Evolutionary conservation across 2,888 invertebrate species (phyloP).

Genomic region (Scrobipalpa atriplicella): DNA sequence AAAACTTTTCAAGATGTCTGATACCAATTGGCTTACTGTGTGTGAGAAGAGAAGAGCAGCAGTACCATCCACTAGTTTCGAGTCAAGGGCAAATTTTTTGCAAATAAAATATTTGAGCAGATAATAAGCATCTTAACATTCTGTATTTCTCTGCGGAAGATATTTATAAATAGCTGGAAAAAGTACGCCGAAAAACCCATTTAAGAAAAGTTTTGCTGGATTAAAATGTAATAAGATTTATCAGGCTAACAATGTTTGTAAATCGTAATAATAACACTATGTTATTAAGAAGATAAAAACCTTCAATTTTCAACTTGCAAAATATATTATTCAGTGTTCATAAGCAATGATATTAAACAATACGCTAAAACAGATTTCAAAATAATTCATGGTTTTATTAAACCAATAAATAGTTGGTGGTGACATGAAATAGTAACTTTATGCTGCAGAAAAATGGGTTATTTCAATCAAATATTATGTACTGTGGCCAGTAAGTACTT

Average conservation of each 20-base stretch:
- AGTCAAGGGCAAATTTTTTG: no score
- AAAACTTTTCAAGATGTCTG: no score
- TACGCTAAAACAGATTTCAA: no score
- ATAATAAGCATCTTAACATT: no score
- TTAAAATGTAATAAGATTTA: not conserved
- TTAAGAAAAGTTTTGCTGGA: not conserved
- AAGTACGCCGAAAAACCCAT: not conserved
- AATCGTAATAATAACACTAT: not conserved
- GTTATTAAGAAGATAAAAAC: not conserved
- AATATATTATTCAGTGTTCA: not conserved
- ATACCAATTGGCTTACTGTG: no score
- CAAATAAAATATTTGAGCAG: no score
- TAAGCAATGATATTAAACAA: not conserved
- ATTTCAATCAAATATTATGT: constrained; percentile 15
- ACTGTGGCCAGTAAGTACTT: constrained; percentile 32
- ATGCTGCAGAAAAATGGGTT: not conserved
- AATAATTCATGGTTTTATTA: not conserved
- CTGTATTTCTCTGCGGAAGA: no score
- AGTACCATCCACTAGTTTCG: no score
- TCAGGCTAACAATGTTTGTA: not conserved
- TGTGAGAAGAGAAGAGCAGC: no score
- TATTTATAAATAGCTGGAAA: not conserved
- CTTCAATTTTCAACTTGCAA: not conserved
- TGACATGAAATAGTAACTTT: not conserved
- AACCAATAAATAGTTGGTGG: not conserved